Evolutionary conservation across 64 coral and sea anemone genomes (phyloP).

Genomic region (Montipora cactus): DNA sequence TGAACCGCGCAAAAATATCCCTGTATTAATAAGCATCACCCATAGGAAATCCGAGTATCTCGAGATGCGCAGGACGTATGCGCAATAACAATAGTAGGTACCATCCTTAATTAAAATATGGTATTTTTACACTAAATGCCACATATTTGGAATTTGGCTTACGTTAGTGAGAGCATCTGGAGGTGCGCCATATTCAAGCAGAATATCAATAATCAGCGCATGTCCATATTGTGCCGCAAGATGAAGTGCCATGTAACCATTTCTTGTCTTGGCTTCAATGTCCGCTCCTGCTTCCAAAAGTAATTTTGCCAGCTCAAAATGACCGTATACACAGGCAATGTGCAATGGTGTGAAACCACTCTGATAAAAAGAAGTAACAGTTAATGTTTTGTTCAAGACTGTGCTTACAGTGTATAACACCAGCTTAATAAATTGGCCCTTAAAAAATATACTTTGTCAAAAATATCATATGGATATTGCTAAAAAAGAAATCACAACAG

Average conservation of each 20-base stretch:
- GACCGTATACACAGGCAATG: slow-evolving; percentile 95
- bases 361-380: slow-evolving; percentile 14
- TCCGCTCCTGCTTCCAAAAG: slow-evolving; percentile 79
- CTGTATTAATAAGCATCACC: too few relatives aligned
- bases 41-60: too few relatives aligned
- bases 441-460: too few relatives aligned
- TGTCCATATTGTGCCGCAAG: slow-evolving; percentile 96
- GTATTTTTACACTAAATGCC: too few relatives aligned
- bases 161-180: slow-evolving; percentile 93
- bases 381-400: neutral
- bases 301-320: slow-evolving; percentile 83
- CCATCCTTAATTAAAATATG: too few relatives aligned
- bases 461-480: too few relatives aligned
- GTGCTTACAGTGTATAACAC: too few relatives aligned
- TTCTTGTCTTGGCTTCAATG: slow-evolving; percentile 79
- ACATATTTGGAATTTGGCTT: neutral
- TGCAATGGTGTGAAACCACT: slow-evolving; percentile 96
- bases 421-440: too few relatives aligned
- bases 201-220: slow-evolving; percentile 82
- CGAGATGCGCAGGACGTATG: too few relatives aligned
- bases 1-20: too few relatives aligned
- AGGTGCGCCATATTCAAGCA: slow-evolving; percentile 69
- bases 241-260: slow-evolving; percentile 91
- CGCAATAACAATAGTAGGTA: too few relatives aligned
- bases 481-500: too few relatives aligned